Conservation (phyloP, 1,140 invertebrate species). For the Rhynchophorus ferrugineus region DNA sequence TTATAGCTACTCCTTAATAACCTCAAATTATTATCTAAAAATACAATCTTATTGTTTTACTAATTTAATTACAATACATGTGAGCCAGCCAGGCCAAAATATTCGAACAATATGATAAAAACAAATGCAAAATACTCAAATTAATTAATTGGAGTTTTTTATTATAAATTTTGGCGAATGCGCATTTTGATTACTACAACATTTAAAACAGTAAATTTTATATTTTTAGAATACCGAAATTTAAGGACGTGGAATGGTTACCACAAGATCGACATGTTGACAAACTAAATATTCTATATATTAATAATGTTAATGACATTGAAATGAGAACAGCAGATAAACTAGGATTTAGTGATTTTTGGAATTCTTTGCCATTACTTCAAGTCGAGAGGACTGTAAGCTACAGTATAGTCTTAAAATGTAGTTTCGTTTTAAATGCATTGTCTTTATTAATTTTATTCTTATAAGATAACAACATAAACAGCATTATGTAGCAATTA, state of each 20-base stretch:
- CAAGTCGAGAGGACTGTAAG: constrained; percentile 11
- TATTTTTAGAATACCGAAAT: constrained; percentile 18
- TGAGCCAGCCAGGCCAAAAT: no score
- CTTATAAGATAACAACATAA: neutral
- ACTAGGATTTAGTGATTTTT: constrained; percentile 19
- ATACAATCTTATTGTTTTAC: no score
- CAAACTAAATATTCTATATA: constrained; percentile 12
- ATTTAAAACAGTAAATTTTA: no score
- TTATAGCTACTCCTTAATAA: no score
- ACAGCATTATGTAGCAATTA: neutral
- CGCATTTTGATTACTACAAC: no score
- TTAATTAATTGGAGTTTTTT: neutral
- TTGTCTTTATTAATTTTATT: neutral
- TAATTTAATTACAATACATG: no score
- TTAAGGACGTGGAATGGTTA: constrained; percentile 15
- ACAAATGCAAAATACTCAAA: no score
- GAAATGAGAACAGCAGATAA: constrained; percentile 12
- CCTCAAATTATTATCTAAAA: no score
- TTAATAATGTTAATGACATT: constrained; percentile 9
- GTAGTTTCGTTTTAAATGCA: neutral
- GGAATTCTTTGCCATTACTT: constrained; percentile 20
- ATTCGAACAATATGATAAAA: no score
- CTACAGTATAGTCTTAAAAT: neutral
- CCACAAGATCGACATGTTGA: constrained; percentile 8
- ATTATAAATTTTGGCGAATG: no score